Conservation (phyloP, 2,888 invertebrate genomes). For the Lasiommata megera region DNA sequence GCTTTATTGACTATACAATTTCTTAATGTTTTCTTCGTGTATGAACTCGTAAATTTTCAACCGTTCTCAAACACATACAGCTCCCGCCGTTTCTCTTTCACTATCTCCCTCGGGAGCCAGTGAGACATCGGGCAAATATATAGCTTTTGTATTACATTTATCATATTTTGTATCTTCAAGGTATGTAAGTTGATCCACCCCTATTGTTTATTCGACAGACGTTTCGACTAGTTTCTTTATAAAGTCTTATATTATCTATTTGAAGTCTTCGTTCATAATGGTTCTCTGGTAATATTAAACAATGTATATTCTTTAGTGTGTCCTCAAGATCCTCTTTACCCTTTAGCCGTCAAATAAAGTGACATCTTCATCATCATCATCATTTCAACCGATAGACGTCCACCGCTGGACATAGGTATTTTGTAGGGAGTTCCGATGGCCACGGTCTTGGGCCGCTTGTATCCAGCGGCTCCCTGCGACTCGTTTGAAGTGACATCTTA, state of each 20-base stretch:
- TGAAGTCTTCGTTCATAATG: no score
- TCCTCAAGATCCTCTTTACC: no score
- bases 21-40: background rate
- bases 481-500: no score
- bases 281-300: no score
- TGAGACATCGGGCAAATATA: constrained; percentile 36
- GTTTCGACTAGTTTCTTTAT: constrained; percentile 1
- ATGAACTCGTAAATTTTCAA: constrained; percentile 25
- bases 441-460: no score
- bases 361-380: no score
- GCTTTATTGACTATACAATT: background rate
- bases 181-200: constrained; percentile 29
- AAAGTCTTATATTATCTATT: background rate
- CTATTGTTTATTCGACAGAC: constrained; percentile 21
- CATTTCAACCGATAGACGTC: no score
- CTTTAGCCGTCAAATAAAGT: no score
- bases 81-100: constrained; percentile 33
- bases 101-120: constrained; percentile 34
- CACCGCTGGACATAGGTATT: no score
- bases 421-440: no score
- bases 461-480: no score
- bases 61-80: constrained; percentile 26
- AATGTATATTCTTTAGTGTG: no score
- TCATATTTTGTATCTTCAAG: constrained; percentile 33
- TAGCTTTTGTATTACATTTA: constrained; percentile 36